phyloP scores from a whole-genome alignment of 2,888 invertebrate species.

The Pristionchus entomophagus region DNA sequence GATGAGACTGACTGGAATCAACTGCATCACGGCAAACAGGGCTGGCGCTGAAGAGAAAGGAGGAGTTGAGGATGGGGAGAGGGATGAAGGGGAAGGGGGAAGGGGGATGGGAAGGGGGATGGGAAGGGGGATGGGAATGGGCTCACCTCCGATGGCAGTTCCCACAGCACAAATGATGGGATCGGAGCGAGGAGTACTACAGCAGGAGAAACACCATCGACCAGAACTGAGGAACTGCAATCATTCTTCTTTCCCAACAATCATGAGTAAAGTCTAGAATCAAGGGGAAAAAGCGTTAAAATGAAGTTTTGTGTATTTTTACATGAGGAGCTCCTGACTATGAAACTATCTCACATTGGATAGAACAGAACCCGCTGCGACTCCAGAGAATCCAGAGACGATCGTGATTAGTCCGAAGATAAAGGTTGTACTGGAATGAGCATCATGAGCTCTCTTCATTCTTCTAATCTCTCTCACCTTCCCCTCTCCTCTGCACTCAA shows the following conservation, averaged over 20 bases:
- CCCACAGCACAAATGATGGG: conserved; percentile 89
- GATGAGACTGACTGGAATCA: conserved; percentile 80
- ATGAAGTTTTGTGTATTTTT: too few relatives aligned
- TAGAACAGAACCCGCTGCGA: conserved; percentile 87
- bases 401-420: conserved; percentile 95
- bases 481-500: not conserved
- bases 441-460: not conserved
- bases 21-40: conserved; percentile 86
- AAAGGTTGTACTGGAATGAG: conserved; percentile 79
- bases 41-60: conserved; percentile 84
- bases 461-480: not conserved
- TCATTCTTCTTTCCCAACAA: not conserved
- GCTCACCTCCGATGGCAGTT: conserved; percentile 83
- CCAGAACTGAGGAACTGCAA: conserved; percentile 2
- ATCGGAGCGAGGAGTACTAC: conserved; percentile 76
- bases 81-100: not conserved
- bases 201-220: not conserved
- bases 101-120: not conserved
- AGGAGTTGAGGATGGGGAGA: too few relatives aligned
- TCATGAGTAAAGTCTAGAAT: too few relatives aligned
- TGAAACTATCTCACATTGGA: conserved; percentile 79
- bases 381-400: conserved; percentile 92
- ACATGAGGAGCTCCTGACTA: too few relatives aligned
- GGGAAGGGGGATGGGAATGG: not conserved
- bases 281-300: too few relatives aligned